phyloP scores from a whole-genome alignment of 1,140 invertebrate genomes.

The Lamellibrachia luymesi region DNA sequence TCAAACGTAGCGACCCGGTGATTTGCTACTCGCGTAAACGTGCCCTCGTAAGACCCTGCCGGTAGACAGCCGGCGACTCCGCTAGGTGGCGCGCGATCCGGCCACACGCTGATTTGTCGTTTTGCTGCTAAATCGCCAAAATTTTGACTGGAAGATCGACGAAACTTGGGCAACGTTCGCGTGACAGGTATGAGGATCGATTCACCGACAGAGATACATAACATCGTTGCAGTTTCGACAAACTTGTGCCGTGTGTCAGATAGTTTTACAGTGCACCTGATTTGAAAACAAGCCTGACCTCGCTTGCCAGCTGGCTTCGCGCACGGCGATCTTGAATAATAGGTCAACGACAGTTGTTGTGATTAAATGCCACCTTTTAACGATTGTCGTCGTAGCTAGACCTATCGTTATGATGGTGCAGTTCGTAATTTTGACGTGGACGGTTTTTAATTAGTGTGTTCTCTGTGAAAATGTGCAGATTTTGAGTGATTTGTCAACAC shows the following conservation, averaged over 20 bases:
- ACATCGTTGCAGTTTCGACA: background rate
- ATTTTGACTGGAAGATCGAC: background rate
- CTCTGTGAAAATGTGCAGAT: background rate
- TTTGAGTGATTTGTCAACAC: background rate
- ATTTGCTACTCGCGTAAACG: background rate
- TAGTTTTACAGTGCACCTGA: background rate
- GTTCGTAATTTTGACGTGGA: background rate
- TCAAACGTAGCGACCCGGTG: background rate
- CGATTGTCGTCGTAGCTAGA: background rate
- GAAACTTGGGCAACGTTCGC: background rate
- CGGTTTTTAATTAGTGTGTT: background rate
- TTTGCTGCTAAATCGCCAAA: background rate
- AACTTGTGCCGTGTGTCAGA: background rate
- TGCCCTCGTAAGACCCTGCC: background rate
- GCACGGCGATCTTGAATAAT: background rate
- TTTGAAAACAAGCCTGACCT: conserved; percentile 4
- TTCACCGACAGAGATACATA: background rate
- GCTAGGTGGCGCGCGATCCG: background rate
- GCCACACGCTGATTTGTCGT: background rate
- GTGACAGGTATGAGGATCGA: background rate
- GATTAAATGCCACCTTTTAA: background rate
- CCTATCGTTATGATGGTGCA: background rate
- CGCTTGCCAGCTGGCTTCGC: background rate
- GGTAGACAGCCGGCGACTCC: background rate
- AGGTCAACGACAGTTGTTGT: background rate